phyloP scores from a whole-genome alignment of 1,140 invertebrate species.

The Drosophila albomicans region DNA sequence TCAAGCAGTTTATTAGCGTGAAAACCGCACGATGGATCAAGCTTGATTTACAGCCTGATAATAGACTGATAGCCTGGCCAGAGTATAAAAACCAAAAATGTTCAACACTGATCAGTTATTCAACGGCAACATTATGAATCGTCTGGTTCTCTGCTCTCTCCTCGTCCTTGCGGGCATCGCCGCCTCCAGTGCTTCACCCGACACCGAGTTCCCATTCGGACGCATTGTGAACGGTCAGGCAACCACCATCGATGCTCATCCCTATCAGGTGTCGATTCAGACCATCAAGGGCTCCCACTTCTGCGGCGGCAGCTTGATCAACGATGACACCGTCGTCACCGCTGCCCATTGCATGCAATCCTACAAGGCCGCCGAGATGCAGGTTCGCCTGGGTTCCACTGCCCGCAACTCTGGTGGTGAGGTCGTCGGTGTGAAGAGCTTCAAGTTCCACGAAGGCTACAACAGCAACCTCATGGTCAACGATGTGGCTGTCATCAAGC shows the following conservation, averaged over 20 bases:
- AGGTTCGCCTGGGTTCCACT: slow-evolving; percentile 69
- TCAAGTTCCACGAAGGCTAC: slow-evolving; percentile 70
- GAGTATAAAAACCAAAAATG: slow-evolving; percentile 46
- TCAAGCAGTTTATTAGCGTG: slow-evolving; percentile 19
- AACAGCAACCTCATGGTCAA: slow-evolving; percentile 74
- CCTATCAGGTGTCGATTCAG: slow-evolving; percentile 75
- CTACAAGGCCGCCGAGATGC: slow-evolving; percentile 39
- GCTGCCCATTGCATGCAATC: slow-evolving; percentile 87
- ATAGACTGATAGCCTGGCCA: not conserved
- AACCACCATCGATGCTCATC: slow-evolving; percentile 54
- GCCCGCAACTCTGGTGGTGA: slow-evolving; percentile 57
- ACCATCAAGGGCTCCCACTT: slow-evolving; percentile 67
- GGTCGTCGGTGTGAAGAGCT: slow-evolving; percentile 50
- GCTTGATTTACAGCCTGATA: slow-evolving; percentile 63
- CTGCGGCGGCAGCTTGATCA: slow-evolving; percentile 87
- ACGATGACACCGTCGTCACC: slow-evolving; percentile 85
- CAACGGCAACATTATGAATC: slow-evolving; percentile 60
- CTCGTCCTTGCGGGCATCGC: slow-evolving; percentile 50
- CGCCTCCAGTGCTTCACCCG: slow-evolving; percentile 39
- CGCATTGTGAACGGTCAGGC: slow-evolving; percentile 66
- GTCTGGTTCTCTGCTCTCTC: slow-evolving; percentile 48
- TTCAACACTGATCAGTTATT: slow-evolving; percentile 23
- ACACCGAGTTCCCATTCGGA: slow-evolving; percentile 63
- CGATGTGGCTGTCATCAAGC: slow-evolving; percentile 86
- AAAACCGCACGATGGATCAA: slow-evolving; percentile 37